phyloP scores from a whole-genome alignment of 92 coral and sea anemone species.

The Paragorgia papillata region DNA sequence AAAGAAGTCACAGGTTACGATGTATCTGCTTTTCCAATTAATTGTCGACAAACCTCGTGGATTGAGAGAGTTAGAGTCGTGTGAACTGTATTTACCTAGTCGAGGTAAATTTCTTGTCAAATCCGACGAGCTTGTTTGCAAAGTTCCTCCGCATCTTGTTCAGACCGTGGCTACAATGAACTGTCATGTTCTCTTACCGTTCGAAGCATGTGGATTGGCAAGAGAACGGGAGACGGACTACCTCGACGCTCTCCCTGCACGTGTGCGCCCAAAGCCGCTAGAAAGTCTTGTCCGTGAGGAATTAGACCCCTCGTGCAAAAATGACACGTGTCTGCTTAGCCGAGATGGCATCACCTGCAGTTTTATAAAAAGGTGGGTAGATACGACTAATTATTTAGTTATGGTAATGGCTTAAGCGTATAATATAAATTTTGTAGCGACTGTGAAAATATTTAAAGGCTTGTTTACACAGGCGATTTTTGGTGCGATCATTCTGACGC shows the following conservation, averaged over 20 bases:
- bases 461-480: no score
- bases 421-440: no score
- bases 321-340: slow-evolving; percentile 1
- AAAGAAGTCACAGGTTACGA: slow-evolving; percentile 25
- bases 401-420: no score
- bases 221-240: slow-evolving; percentile 63
- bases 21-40: slow-evolving; percentile 4
- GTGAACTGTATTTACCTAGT: slow-evolving; percentile 26
- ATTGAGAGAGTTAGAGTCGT: not conserved
- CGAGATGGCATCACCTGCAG: slow-evolving; percentile 5
- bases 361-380: slow-evolving; percentile 30
- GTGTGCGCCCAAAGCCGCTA: slow-evolving; percentile 14
- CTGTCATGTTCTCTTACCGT: slow-evolving; percentile 5
- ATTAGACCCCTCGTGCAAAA: slow-evolving; percentile 6
- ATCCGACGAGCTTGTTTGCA: slow-evolving; percentile 9
- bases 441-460: no score
- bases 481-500: no score
- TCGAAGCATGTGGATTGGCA: slow-evolving; percentile 43
- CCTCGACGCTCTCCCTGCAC: slow-evolving; percentile 6
- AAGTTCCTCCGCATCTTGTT: slow-evolving; percentile 5
- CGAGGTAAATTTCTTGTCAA: slow-evolving; percentile 1
- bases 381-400: no score
- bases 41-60: not conserved
- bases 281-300: not conserved
- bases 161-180: not conserved